Percentiles rank a stretch among this genome's conserved stretches.
phyloP scores from a whole-genome alignment of 1,140 invertebrate genomes.

The Phortica variegata region DNA sequence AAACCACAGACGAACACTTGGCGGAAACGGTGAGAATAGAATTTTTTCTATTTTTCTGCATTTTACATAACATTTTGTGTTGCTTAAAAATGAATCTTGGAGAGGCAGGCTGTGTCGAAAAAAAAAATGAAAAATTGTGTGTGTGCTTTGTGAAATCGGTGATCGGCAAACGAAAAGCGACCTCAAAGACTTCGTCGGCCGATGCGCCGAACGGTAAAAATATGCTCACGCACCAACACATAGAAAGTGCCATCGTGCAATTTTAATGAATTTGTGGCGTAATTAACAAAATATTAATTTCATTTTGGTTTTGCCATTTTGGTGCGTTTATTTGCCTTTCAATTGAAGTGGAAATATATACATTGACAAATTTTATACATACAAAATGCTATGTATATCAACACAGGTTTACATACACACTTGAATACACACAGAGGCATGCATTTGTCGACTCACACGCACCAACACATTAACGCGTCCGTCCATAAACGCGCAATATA shows the following conservation, averaged over 20 bases:
- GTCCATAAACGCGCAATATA: too few species aligned
- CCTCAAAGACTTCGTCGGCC: background rate
- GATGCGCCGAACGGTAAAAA: slow-evolving; percentile 1
- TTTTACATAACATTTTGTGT: slow-evolving; percentile 51
- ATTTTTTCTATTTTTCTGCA: slow-evolving; percentile 18
- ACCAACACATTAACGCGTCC: too few species aligned
- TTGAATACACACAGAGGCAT: slow-evolving; percentile 11
- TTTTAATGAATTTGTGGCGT: slow-evolving; percentile 3
- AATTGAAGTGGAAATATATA: slow-evolving; percentile 41
- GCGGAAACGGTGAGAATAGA: slow-evolving; percentile 54
- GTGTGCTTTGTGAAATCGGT: slow-evolving; percentile 15
- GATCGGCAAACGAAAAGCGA: background rate
- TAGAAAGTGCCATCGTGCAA: background rate
- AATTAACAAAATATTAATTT: slow-evolving; percentile 5
- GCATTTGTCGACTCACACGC: too few species aligned
- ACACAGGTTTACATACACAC: slow-evolving; percentile 33
- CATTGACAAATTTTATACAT: slow-evolving; percentile 47
- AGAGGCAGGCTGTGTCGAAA: background rate
- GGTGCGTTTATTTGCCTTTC: too few species aligned
- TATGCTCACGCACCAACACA: background rate
- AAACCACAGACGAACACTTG: slow-evolving; percentile 56
- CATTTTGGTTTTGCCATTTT: too few species aligned
- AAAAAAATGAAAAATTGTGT: background rate
- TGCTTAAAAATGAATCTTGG: slow-evolving; percentile 35
- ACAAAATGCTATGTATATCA: slow-evolving; percentile 56